Conservation (phyloP, 2,113 vertebrate species). For the Atlantisia rogersi region DNA sequence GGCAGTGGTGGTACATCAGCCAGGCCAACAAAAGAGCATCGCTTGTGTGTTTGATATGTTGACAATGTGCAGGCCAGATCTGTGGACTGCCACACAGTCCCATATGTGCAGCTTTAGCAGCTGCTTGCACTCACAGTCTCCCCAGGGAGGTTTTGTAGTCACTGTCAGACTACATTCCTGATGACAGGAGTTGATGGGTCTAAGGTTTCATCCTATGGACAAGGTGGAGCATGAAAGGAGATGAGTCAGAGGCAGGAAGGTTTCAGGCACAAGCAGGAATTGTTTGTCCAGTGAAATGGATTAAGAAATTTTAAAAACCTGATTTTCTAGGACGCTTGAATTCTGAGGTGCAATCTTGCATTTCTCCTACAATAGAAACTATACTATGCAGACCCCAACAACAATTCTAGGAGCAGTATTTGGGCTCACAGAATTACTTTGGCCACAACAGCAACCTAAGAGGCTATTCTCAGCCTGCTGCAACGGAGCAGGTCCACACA, state of each 20-base stretch:
- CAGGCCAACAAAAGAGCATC: background rate
- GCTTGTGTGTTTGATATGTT: background rate
- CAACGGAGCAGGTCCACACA: background rate
- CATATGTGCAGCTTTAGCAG: background rate
- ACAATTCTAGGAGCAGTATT: background rate
- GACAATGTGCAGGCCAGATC: background rate
- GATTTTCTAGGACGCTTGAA: background rate
- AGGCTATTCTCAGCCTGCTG: background rate
- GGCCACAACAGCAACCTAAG: background rate
- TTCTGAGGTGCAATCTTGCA: background rate
- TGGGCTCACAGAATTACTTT: background rate
- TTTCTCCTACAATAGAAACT: background rate
- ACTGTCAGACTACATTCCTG: constrained; percentile 30
- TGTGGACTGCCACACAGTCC: background rate
- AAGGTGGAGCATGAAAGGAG: background rate
- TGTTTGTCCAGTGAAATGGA: background rate
- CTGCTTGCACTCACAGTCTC: background rate
- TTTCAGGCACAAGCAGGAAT: background rate
- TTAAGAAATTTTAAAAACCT: background rate
- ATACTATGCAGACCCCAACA: fast-evolving
- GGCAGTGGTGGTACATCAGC: background rate
- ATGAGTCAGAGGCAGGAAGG: constrained; percentile 1
- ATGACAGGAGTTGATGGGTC: background rate
- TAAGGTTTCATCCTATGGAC: constrained; percentile 6
- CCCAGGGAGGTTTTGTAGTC: background rate